Conservation (phyloP, 30 jellyfish, hydroid and myxozoan genomes). For the Turritopsis rubra region DNA sequence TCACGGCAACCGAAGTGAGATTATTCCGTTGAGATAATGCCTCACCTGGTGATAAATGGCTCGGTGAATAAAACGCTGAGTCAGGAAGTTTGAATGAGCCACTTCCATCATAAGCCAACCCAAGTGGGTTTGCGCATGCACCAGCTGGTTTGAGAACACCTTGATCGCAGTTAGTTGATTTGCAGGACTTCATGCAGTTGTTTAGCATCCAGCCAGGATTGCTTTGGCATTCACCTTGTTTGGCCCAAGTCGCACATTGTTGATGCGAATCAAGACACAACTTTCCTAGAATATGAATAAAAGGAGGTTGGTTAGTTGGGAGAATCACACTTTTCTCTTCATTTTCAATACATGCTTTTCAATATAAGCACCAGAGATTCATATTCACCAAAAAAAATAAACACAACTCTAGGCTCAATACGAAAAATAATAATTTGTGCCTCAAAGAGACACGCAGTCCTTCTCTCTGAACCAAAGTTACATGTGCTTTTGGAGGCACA, state of each 20-base stretch:
- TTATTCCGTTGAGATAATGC: neutral
- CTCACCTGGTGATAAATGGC: slow-evolving; percentile 70
- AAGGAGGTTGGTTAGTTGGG: too few species aligned
- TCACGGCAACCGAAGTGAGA: neutral
- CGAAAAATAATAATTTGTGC: neutral
- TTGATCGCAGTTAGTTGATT: slow-evolving; percentile 62
- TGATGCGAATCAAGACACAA: slow-evolving; percentile 68
- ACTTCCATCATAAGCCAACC: slow-evolving; percentile 81
- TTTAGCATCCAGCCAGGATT: slow-evolving; percentile 88
- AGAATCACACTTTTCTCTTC: too few species aligned
- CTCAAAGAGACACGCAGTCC: too few species aligned
- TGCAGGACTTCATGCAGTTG: slow-evolving; percentile 82
- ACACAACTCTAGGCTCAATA: neutral
- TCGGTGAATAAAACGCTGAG: slow-evolving; percentile 52
- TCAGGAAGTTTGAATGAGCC: slow-evolving; percentile 65
- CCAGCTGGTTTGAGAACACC: slow-evolving; percentile 81
- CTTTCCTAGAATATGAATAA: slow-evolving; percentile 49
- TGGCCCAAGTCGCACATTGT: slow-evolving; percentile 85
- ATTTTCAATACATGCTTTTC: too few species aligned
- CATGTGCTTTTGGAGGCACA: too few species aligned
- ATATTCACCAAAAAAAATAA: too few species aligned
- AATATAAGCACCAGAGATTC: too few species aligned
- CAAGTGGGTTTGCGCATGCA: slow-evolving; percentile 75
- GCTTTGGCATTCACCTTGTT: slow-evolving; percentile 72
- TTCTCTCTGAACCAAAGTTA: too few species aligned